phyloP scores from a whole-genome alignment of 2,113 vertebrate genomes.

The Suncus etruscus region DNA sequence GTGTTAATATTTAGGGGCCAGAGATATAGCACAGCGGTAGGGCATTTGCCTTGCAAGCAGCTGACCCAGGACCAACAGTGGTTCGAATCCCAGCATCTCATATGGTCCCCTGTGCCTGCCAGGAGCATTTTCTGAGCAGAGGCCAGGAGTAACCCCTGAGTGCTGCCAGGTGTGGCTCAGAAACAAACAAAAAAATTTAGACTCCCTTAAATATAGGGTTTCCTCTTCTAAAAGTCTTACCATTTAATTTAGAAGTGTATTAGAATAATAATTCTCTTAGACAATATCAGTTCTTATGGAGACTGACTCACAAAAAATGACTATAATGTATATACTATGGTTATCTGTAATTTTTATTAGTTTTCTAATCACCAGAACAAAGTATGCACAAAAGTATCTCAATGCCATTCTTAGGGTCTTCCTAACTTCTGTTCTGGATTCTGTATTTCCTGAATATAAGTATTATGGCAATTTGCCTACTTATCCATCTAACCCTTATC shows the following conservation, averaged over 20 bases:
- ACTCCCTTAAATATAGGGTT: slow-evolving; percentile 12
- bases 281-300: background rate
- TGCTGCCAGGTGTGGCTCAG: too few relatives aligned
- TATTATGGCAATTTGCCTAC: background rate
- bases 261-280: slow-evolving; percentile 36
- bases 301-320: background rate
- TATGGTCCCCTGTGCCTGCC: too few relatives aligned
- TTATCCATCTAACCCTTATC: background rate
- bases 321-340: background rate
- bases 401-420: background rate
- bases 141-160: too few relatives aligned
- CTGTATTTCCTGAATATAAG: background rate
- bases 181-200: background rate
- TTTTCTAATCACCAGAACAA: background rate
- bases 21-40: too few relatives aligned
- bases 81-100: too few relatives aligned
- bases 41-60: too few relatives aligned
- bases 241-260: background rate
- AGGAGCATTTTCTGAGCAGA: too few relatives aligned
- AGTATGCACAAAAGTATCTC: background rate
- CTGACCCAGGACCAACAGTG: too few relatives aligned
- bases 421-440: background rate
- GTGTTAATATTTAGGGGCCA: background rate
- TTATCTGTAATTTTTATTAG: background rate
- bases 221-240: background rate